A percentile compares a stretch with the other conserved stretches of the same genome.
Conservation (phyloP, 2,113 vertebrate genomes). For the Dascyllus trimaculatus region DNA sequence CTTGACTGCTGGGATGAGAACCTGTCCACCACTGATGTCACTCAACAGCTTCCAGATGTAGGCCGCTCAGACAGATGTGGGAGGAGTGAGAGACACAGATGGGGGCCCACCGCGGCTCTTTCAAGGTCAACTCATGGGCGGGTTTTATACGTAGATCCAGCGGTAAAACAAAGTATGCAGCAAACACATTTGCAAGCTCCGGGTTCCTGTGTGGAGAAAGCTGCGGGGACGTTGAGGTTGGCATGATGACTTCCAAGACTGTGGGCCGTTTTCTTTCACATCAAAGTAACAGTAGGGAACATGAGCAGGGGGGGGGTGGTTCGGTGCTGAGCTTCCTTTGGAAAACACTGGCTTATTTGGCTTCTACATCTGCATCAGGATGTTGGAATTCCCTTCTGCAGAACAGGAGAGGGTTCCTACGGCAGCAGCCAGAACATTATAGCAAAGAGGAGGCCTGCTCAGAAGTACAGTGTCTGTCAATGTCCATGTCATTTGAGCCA, state of each 20-base stretch:
- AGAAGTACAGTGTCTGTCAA: slow-evolving; percentile 11
- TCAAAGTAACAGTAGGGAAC: slow-evolving; percentile 69
- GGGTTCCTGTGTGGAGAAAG: slow-evolving; percentile 38
- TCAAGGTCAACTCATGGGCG: slow-evolving; percentile 59
- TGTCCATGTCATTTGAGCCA: not conserved
- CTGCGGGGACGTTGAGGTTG: slow-evolving; percentile 46
- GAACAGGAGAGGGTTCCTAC: slow-evolving; percentile 29
- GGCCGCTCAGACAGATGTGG: slow-evolving; percentile 61
- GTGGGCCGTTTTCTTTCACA: slow-evolving; percentile 67
- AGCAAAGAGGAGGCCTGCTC: slow-evolving; percentile 21
- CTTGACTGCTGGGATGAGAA: slow-evolving; percentile 70
- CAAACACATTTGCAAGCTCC: slow-evolving; percentile 36
- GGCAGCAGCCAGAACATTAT: slow-evolving; percentile 10
- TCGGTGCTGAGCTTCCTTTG: slow-evolving; percentile 70
- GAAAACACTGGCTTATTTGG: slow-evolving; percentile 79
- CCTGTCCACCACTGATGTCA: slow-evolving; percentile 82
- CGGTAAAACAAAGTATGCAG: slow-evolving; percentile 53
- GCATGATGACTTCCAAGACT: slow-evolving; percentile 54
- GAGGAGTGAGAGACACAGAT: slow-evolving; percentile 43
- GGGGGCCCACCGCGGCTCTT: slow-evolving; percentile 34
- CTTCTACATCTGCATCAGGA: slow-evolving; percentile 57
- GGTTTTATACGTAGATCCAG: slow-evolving; percentile 51
- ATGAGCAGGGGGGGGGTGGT: slow-evolving; percentile 20
- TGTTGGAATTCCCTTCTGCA: slow-evolving; percentile 58
- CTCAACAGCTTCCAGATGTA: slow-evolving; percentile 86